phyloP scores from a whole-genome alignment of 2,888 invertebrate species.

The Keiferia lycopersicella region DNA sequence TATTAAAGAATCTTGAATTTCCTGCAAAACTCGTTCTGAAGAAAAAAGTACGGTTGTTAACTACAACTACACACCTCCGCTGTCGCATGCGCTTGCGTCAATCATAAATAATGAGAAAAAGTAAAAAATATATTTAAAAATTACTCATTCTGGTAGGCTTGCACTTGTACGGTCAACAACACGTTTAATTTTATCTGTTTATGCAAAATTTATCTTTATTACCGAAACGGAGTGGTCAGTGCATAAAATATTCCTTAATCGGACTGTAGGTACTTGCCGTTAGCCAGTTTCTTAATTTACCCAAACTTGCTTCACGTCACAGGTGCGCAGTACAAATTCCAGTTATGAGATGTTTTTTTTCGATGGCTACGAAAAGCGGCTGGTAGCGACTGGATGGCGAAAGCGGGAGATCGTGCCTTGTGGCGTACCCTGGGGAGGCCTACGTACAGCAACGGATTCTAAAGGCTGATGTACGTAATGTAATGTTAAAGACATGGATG shows the following conservation, averaged over 20 bases:
- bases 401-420: too few species aligned
- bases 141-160: not conserved
- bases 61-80: not conserved
- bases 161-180: not conserved
- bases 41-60: not conserved
- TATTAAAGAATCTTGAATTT: not conserved
- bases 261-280: not conserved
- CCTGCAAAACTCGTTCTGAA: not conserved
- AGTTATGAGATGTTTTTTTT: not conserved
- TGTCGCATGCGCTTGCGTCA: not conserved
- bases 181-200: not conserved
- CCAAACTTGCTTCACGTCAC: not conserved
- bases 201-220: not conserved
- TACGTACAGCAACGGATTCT: too few species aligned
- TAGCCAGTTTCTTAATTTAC: not conserved
- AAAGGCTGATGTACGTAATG: too few species aligned
- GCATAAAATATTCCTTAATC: not conserved
- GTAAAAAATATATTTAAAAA: not conserved
- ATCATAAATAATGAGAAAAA: conserved; percentile 1
- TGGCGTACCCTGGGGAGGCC: too few species aligned
- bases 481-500: too few species aligned
- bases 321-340: not conserved
- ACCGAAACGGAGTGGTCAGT: not conserved
- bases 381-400: too few species aligned
- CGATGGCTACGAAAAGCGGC: too few species aligned